Evolutionary conservation across 2,797 vertebrate species (phyloP).

Genomic region (Chelmon rostratus): DNA sequence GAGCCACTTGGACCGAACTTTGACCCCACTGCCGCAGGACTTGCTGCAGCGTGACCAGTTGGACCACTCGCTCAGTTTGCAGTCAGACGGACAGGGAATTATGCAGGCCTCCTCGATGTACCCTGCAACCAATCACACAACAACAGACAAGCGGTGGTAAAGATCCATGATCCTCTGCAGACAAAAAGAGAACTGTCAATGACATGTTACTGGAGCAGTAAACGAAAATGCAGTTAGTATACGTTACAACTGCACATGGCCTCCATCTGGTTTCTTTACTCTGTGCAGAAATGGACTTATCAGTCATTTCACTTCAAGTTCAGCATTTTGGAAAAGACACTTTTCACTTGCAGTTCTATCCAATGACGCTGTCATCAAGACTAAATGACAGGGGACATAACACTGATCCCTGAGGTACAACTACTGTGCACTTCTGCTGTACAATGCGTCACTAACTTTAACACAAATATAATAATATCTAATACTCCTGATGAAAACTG

Average conservation of each 20-base stretch:
- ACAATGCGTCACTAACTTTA: neutral
- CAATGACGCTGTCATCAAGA: no score
- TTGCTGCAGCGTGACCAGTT: conserved; percentile 99
- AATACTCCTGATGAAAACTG: neutral
- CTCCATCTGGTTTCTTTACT: neutral
- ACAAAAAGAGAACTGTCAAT: neutral
- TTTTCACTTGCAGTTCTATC: no score
- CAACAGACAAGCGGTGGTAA: neutral
- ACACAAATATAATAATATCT: neutral
- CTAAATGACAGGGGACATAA: neutral
- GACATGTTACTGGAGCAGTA: neutral
- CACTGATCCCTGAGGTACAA: neutral
- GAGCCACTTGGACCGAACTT: conserved; percentile 98
- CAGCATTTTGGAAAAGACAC: neutral
- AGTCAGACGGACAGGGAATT: conserved; percentile 97
- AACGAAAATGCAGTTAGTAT: neutral
- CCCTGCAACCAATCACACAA: conserved; percentile 79
- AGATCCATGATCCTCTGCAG: neutral
- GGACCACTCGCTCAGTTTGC: conserved; percentile 99
- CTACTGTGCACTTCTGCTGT: neutral
- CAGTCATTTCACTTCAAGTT: neutral
- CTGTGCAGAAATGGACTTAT: neutral
- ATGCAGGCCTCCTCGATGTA: conserved; percentile 99
- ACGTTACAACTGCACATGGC: neutral
- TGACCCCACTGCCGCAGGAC: conserved; percentile 97